Conservation (phyloP, 2,797 vertebrate species). For the Chloroceryle inda region DNA sequence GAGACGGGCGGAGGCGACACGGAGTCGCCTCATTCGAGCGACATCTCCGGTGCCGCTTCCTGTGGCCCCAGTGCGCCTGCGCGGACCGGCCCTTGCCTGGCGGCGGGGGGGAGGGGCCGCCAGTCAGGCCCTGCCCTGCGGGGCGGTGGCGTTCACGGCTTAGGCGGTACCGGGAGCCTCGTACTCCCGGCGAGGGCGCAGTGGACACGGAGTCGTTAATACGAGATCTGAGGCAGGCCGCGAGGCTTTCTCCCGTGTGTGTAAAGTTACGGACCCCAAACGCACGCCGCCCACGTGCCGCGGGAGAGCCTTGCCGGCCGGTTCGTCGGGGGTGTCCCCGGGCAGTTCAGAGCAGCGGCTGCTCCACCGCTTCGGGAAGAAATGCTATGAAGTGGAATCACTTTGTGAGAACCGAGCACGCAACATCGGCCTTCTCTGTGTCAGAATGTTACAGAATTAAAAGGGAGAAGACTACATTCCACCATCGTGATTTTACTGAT, state of each 20-base stretch:
- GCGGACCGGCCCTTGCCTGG: fast-evolving
- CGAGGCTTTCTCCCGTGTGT: too few relatives aligned
- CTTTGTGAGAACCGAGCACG: too few relatives aligned
- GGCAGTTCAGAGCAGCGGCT: neutral
- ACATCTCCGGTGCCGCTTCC: fast-evolving
- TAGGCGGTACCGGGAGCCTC: neutral
- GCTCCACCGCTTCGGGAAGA: fast-evolving
- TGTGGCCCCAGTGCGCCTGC: neutral
- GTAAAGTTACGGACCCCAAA: too few relatives aligned
- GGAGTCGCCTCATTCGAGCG: fast-evolving
- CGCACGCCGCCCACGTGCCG: neutral
- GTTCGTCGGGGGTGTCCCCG: too few relatives aligned
- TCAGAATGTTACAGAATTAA: too few relatives aligned
- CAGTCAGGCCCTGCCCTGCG: too few relatives aligned
- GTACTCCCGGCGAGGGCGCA: too few relatives aligned
- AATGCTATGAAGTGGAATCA: fast-evolving
- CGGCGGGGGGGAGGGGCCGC: neutral
- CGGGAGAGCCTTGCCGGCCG: neutral
- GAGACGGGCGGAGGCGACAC: fast-evolving
- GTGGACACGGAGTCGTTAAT: fast-evolving
- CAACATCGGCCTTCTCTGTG: fast-evolving
- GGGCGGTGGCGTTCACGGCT: neutral
- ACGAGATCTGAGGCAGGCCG: too few relatives aligned
- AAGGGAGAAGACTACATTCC: neutral
- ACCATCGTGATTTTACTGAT: fast-evolving